Conservation (phyloP, 2,888 invertebrate species). For the Boloria selene region DNA sequence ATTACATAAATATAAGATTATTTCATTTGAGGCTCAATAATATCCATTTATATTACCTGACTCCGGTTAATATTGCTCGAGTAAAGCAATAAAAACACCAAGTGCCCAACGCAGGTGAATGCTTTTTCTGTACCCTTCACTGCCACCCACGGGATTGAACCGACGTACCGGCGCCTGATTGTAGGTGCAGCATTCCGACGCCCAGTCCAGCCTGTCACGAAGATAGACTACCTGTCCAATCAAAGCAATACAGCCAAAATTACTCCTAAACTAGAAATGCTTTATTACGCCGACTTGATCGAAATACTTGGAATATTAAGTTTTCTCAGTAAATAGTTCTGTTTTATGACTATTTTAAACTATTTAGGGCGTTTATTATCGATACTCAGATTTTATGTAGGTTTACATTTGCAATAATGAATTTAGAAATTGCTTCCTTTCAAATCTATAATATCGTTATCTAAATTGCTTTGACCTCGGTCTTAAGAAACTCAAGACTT, state of each 20-base stretch:
- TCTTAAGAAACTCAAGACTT: conserved; percentile 1
- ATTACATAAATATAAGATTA: not conserved
- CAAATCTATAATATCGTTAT: conserved; percentile 1
- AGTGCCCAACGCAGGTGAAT: conserved; percentile 45
- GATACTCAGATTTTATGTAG: not conserved
- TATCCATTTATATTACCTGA: conserved; percentile 10
- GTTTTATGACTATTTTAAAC: not conserved
- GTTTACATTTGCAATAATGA: not conserved
- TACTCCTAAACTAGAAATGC: conserved; percentile 25
- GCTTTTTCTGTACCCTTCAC: conserved; percentile 63
- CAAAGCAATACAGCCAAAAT: conserved; percentile 25
- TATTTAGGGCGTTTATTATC: not conserved
- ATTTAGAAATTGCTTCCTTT: conserved; percentile 1
- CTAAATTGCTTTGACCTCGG: conserved; percentile 8
- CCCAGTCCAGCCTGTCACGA: conserved; percentile 29
- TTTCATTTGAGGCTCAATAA: conserved; percentile 3
- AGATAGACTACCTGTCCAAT: conserved; percentile 35
- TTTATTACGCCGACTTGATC: conserved; percentile 26
- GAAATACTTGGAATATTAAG: conserved; percentile 23
- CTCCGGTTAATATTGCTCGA: conserved; percentile 1
- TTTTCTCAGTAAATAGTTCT: conserved; percentile 9
- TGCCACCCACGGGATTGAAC: conserved; percentile 53
- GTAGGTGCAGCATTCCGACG: conserved; percentile 55
- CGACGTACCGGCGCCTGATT: conserved; percentile 51
- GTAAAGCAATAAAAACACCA: conserved; percentile 12